Evolutionary conservation across 2,113 vertebrate species (phyloP), one percentile per base, ranked within the genome.

Genomic region (Ictidomys tridecemlineatus): DNA sequence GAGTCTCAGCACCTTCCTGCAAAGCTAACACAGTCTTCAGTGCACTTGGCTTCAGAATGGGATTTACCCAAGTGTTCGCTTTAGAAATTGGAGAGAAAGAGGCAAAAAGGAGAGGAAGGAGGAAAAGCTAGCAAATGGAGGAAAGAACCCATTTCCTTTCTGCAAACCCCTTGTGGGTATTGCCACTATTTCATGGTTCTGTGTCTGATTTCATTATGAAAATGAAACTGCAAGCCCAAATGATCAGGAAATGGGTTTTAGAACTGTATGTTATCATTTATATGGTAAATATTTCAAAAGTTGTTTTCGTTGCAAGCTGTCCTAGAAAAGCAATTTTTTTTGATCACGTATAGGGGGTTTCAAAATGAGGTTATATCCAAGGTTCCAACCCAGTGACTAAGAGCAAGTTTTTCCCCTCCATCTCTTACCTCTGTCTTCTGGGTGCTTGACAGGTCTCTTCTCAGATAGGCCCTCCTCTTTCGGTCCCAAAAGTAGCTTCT

Each of bases 151-250:
- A 10, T 61, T 91, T 91, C 77, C 83, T 95, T 70, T 90, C 39
- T 48, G 53, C 24, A 65, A 4, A 34, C 4, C 11, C 10, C 51
- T 73, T 45, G 10, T 45, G 69, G 30, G 16, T 39, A 39, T 79
- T 79, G 65, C 76, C 89, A 96, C 56, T 65, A 34, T 89, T 74
- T 85, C 90, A 76, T 91, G 65, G 34, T 58, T 86, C 39, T 86
- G 84, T 39, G 28, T 76, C 30, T 77, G 32, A 89, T 85, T 90
- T 87, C 79, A 63, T 61, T 70, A 39, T 56, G 72, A 91, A 96
- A 95, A 93, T 14, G 51, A 97, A 97, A 96, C 56, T 69, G 42
- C 28, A 89, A 78, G 8, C 74, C 24, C 83, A 80, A 89, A 45
- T 22, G 0, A 88, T 90, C 58, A 79, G 53, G 83, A 84, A 94